Evolutionary conservation across 2,797 vertebrate genomes (phyloP), one percentile per base, ranked within the genome.

Genomic region (Acanthurus tractus): DNA sequence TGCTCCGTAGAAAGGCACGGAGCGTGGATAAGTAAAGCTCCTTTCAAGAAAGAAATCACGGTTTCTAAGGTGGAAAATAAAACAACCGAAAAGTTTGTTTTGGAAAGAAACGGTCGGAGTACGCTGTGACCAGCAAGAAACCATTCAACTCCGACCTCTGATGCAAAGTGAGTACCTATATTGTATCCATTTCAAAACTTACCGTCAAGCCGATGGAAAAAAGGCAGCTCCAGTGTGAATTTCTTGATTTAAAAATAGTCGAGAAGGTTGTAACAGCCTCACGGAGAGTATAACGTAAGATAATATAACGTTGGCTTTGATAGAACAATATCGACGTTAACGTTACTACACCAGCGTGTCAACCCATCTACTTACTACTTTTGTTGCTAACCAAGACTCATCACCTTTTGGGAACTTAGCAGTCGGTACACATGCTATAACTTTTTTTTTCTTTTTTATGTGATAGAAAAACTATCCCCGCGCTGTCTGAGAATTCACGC

Each of bases 81-180:
- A 78, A 36, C 22, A 18, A 45, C 7, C 0, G 9, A 18, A 38
- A 68, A 63, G 63, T 86, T 78, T 68, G 52, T 20, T 36, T 40
- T 7, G 25, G 18, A 36, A 74, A 76, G 40, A 53, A 76, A 36
- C 22, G 8, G 0, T 3, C 45, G 88, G 76, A 87, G 70, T 75
- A 74, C 42, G 54, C 6, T 10, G 40, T 42, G 65, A 58, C 17
- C 67, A 22, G n/a, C 63, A 63, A 63, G 62, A 59, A 49, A 52
- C 74, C 63, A 54, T 52, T 88, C 67, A 81, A 59, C 81, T 55
- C 61, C 81, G 58, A 84, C 84, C 25, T 72, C 78, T 53, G 50
- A 71, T 64, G 66, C 84, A 72, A 81, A 82, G 92, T 93, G 85
- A 93, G 93, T 92, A 82, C 45, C 49, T 78, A 53, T 57, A 48